Evolutionary conservation across 2,797 vertebrate genomes (phyloP).

Genomic region (Hipposideros larvatus): DNA sequence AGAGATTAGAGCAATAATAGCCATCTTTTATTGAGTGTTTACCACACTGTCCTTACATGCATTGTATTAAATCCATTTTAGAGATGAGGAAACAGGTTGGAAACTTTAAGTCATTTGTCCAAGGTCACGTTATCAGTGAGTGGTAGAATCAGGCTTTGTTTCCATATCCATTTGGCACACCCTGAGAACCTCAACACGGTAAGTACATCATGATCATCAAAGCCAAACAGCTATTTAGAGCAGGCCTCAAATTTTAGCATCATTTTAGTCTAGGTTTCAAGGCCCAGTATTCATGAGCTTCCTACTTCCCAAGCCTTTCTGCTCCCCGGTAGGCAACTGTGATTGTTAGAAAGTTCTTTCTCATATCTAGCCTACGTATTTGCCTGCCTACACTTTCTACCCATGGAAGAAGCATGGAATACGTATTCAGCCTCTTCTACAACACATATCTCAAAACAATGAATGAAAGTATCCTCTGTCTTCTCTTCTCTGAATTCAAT

Average conservation of each 20-base stretch:
- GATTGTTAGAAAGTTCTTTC: background rate
- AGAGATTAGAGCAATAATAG: background rate
- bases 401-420: background rate
- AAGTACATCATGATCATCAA: background rate
- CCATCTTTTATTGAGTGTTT: background rate
- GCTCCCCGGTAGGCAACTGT: background rate
- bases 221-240: background rate
- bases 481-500: background rate
- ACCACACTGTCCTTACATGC: background rate
- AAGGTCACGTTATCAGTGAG: background rate
- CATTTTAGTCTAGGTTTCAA: background rate
- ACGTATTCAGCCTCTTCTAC: background rate
- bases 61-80: background rate
- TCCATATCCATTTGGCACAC: background rate
- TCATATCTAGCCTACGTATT: background rate
- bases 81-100: background rate
- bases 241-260: background rate
- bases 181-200: background rate
- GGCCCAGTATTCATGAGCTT: background rate
- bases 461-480: background rate
- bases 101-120: background rate
- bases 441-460: background rate
- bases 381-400: background rate
- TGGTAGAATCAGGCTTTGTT: background rate
- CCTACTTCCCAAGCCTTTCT: background rate